Percentiles rank a stretch among this genome's conserved stretches.
Conservation (phyloP, 2,113 vertebrate genomes). For the Pomatostomus ruficeps region DNA sequence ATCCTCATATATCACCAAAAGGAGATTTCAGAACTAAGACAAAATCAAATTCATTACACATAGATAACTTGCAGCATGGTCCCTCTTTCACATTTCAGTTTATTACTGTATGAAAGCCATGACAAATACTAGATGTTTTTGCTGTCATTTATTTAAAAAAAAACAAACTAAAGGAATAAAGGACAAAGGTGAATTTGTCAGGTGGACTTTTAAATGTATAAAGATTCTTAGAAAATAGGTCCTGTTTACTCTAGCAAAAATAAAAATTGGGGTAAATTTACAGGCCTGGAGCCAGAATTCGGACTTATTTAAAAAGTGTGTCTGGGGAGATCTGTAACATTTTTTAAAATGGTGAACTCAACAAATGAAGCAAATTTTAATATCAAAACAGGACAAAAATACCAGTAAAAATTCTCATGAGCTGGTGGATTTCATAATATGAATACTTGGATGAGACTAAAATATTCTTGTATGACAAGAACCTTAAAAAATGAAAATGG, state of each 20-base stretch:
- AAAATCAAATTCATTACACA: neutral
- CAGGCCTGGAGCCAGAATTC: neutral
- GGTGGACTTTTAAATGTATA: neutral
- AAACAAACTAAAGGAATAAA: neutral
- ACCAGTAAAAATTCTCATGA: neutral
- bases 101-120: neutral
- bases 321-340: neutral
- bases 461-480: neutral
- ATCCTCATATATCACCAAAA: neutral
- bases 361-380: neutral
- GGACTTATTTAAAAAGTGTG: neutral
- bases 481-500: neutral
- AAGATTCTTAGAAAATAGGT: neutral
- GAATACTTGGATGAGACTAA: neutral
- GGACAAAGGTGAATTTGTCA: neutral
- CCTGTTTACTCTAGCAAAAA: neutral
- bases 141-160: neutral
- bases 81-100: neutral
- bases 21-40: neutral
- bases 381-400: neutral
- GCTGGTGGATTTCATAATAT: neutral
- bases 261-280: neutral
- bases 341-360: neutral
- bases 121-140: neutral
- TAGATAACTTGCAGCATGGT: accelerated